Evolutionary conservation across 2,113 vertebrate species (phyloP).

Genomic region (Centrocercus urophasianus): DNA sequence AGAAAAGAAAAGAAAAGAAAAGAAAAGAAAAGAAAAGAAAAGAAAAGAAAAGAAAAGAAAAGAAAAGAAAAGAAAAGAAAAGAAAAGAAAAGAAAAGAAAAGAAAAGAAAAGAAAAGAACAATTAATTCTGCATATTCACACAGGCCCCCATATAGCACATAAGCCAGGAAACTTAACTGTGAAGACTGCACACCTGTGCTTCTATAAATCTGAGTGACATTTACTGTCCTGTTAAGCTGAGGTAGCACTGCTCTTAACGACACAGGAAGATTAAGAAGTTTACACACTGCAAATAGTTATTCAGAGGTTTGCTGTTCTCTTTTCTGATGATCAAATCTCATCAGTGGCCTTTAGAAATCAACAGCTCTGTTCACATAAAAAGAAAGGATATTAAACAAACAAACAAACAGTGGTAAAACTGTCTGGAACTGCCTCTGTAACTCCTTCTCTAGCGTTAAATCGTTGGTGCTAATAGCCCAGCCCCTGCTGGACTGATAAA

Average conservation of each 20-base stretch:
- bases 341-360: constrained; percentile 33
- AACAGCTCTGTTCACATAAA: background rate
- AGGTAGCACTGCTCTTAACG: background rate
- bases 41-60: no score
- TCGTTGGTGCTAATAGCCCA: background rate
- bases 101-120: background rate
- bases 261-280: constrained; percentile 32
- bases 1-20: no score
- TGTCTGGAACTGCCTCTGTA: background rate
- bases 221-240: constrained; percentile 49
- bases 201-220: constrained; percentile 67
- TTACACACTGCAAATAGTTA: constrained; percentile 53
- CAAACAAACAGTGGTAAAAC: background rate
- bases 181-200: constrained; percentile 37
- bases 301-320: constrained; percentile 46
- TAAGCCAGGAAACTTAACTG: background rate
- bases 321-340: constrained; percentile 28
- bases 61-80: no score
- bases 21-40: no score
- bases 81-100: no score
- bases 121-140: background rate
- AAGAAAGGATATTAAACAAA: background rate
- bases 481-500: background rate
- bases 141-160: background rate
- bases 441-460: background rate